phyloP scores from a whole-genome alignment of 1,140 invertebrate species.

The Drosophila bocqueti region DNA sequence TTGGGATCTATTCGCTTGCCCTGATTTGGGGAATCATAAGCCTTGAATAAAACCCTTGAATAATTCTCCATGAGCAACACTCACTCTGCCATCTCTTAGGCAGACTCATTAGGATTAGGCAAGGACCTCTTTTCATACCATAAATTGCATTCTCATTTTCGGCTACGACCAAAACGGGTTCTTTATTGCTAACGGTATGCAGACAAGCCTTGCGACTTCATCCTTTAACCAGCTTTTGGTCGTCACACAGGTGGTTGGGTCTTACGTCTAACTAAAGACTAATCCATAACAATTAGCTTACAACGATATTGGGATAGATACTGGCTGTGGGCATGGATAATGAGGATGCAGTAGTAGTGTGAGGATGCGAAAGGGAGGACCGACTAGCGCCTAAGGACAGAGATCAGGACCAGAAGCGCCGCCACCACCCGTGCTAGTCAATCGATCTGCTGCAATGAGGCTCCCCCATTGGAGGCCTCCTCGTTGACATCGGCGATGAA shows the following conservation, averaged over 20 bases:
- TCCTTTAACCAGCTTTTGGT: not conserved
- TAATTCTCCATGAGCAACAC: not conserved
- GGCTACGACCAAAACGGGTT: conserved; percentile 43
- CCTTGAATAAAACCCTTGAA: not conserved
- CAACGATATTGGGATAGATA: conserved; percentile 20
- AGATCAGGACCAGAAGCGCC: conserved; percentile 49
- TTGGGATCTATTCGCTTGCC: not conserved
- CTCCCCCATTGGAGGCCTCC: conserved; percentile 16
- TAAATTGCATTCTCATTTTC: conserved; percentile 35
- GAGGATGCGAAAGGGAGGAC: conserved; percentile 9
- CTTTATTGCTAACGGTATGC: conserved; percentile 59
- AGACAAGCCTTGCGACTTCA: not conserved
- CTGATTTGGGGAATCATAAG: not conserved
- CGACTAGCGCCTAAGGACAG: conserved; percentile 61
- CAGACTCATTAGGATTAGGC: conserved; percentile 48
- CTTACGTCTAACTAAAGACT: conserved; percentile 60
- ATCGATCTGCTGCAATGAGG: conserved; percentile 56
- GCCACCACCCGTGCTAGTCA: conserved; percentile 84
- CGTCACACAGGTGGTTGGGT: not conserved
- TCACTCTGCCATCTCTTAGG: conserved; percentile 12
- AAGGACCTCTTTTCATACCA: conserved; percentile 11
- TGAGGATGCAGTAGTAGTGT: conserved; percentile 1
- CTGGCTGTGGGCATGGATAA: conserved; percentile 12
- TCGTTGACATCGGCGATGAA: conserved; percentile 73
- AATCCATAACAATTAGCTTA: conserved; percentile 86